Evolutionary conservation across 2,113 vertebrate genomes (phyloP).

Genomic region (Notothenia rossii): DNA sequence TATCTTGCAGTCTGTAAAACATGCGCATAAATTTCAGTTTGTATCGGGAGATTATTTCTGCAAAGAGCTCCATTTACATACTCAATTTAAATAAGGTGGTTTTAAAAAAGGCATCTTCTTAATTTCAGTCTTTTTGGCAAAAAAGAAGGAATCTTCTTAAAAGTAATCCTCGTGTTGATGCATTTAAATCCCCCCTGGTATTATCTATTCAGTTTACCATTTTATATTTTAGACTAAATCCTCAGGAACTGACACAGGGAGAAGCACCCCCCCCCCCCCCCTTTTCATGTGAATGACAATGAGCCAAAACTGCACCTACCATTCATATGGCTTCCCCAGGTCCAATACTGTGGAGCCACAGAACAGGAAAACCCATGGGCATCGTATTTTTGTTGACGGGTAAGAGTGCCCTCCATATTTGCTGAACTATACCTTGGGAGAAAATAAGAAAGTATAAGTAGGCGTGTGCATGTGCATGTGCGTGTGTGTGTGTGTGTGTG

Average conservation of each 20-base stretch:
- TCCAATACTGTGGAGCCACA: conserved; percentile 85
- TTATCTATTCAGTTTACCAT: conserved; percentile 54
- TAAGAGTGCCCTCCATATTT: conserved; percentile 85
- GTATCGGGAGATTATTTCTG: conserved; percentile 51
- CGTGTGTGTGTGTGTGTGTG: neutral
- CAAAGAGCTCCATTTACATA: conserved; percentile 54
- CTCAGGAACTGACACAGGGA: conserved; percentile 14
- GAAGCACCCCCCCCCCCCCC: neutral
- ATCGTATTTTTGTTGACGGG: conserved; percentile 79
- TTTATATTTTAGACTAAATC: conserved; percentile 55
- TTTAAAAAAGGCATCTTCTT: conserved; percentile 56
- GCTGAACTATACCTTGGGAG: conserved; percentile 82
- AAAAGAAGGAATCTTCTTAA: conserved; percentile 30
- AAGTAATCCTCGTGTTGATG: conserved; percentile 60
- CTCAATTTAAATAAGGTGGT: conserved; percentile 49
- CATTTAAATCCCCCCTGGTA: conserved; percentile 41
- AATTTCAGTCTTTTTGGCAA: conserved; percentile 28
- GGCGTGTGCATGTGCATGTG: neutral
- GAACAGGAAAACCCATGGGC: conserved; percentile 83
- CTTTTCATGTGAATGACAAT: conserved; percentile 23
- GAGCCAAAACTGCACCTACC: conserved; percentile 60
- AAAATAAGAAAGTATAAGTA: neutral
- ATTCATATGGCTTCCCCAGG: conserved; percentile 81
- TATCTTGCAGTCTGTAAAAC: conserved; percentile 85
- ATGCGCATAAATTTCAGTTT: conserved; percentile 51